Conservation (phyloP, 2,113 vertebrate species). For the Nibea albiflora region DNA sequence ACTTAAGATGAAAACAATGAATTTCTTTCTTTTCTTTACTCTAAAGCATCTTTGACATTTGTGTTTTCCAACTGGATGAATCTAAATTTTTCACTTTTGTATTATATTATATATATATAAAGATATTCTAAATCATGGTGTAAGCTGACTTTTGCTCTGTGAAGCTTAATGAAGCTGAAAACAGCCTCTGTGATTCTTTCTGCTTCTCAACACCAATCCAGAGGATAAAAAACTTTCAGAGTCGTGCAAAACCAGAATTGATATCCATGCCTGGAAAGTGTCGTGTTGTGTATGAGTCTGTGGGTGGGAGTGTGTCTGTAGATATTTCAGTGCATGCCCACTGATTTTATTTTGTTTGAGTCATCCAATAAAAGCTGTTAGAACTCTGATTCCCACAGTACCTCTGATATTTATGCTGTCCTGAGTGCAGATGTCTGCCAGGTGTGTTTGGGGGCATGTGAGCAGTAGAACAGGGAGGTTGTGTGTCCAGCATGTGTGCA, state of each 20-base stretch:
- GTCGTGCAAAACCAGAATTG: constrained; percentile 38
- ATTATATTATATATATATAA: too few species aligned
- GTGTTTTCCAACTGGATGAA: background rate
- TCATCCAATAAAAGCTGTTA: constrained; percentile 26
- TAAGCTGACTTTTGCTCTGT: background rate
- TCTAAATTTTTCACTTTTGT: background rate
- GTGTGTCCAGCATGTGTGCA: too few species aligned
- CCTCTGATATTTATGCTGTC: background rate
- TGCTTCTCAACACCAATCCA: too few species aligned
- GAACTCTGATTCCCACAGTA: background rate
- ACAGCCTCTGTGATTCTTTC: too few species aligned
- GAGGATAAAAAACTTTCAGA: constrained; percentile 21
- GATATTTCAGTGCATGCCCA: constrained; percentile 13
- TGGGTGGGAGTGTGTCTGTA: constrained; percentile 22
- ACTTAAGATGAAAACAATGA: too few species aligned
- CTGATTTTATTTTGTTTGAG: constrained; percentile 24
- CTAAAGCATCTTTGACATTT: background rate
- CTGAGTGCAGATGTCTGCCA: too few species aligned
- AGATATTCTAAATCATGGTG: background rate
- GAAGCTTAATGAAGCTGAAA: background rate
- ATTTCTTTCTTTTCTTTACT: background rate
- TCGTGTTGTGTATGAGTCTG: constrained; percentile 5
- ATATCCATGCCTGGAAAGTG: constrained; percentile 20
- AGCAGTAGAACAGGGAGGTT: too few species aligned
- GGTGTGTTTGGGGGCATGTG: too few species aligned